Evolutionary conservation across 1,140 invertebrate genomes (phyloP), one percentile per base, ranked within the genome.

Genomic region (Danaus plexippus): DNA sequence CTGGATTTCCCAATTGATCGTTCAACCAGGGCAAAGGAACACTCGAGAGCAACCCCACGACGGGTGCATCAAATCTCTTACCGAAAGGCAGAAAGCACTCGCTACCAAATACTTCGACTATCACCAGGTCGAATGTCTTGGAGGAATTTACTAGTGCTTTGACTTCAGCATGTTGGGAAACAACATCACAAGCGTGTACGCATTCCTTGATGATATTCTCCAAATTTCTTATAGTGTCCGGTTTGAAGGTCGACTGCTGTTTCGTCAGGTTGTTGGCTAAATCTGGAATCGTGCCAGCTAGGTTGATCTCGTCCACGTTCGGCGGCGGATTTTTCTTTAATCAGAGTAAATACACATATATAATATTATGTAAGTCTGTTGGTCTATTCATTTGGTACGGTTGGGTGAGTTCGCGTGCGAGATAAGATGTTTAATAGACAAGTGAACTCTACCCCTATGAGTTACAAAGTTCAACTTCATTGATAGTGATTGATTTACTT

Each of bases 51-150:
- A 91, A 67, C 0, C 89, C 90, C 7, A 92, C 84, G 7, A 90
- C 80, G 0, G 91, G 91, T 6, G 91, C 83, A 13, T 89, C 87
- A 52, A 90, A 88, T 42, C 87, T 77, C 61, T 88, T 78, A 1
- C 90, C 88, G 9, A 92, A 66, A 0, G 89, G 89, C 9, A 85
- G 69, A 53, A 87, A 89, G 66, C 89, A 90, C 57, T 94, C 91
- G 0, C 88, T 90, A 22, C 90, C 90, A 63, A 94, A 94, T n/a
- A 89, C 88, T 74, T 94, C 92, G 0, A 90, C 90, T 10, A 94
- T 80, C 1, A 94, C 73, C 2, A 94, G 44, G 63, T 94, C 92
- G 57, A 91, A 94, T 7, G 88, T 87, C 6, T 87, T 71, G 2
- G 80, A 75, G 6, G 81, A 75, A 55, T 85, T 76, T 2, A 87